Base-by-base conservation (phyloP, 1,140 invertebrate genomes). In the Leptopilina boulardi region DNA sequence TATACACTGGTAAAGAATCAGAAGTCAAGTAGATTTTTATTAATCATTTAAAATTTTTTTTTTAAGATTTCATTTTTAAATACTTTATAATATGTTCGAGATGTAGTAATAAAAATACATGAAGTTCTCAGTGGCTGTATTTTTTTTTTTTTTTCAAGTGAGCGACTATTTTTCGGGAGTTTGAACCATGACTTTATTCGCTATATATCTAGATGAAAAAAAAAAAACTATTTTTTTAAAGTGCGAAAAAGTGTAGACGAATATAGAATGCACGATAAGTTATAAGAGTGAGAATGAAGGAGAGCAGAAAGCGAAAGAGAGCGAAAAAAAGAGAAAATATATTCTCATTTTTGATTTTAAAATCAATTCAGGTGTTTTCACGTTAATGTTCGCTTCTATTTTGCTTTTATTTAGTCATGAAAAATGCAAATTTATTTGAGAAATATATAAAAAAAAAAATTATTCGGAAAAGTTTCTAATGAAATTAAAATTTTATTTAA, bases 281-380 rank as follows among this genome's bases (percentile, higher is more conserved):
- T 66, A n/a, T n/a, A 66, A 66, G 59, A 66, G 59, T 66, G 59
- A 66, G 59, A 66, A 30, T 66, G 26, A 30, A 66, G 15, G 59
- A 66, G 59, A 66, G 59, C 23, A 2, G 13, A 23, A 21, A 56
- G 47, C 15, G 19, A 51, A 51, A 54, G 51, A 54, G 51, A 21
- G 51, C 19, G 51, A 54, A 9, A 54, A 8, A 54, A n/a, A 54
- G 51, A 54, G 21, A 21, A 6, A 38, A 38, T 34, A 34, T 3
- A 34, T 34, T 34, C 30, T 34, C 30, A 2, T 34, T 34, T 34
- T 6, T 2, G 6, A 3, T 34, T 34, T 34, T 34, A 6, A 2
- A 6, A 34, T 34, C 2, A 34, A 38, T 38, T 38, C 34, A 9
- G 34, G 3, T 15, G 11, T 44, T 44, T 44, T 44, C 42, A 15